Evolutionary conservation across 2,888 invertebrate species (phyloP), one percentile per base, ranked within the genome.

Genomic region (Gisinianus flammeolus): DNA sequence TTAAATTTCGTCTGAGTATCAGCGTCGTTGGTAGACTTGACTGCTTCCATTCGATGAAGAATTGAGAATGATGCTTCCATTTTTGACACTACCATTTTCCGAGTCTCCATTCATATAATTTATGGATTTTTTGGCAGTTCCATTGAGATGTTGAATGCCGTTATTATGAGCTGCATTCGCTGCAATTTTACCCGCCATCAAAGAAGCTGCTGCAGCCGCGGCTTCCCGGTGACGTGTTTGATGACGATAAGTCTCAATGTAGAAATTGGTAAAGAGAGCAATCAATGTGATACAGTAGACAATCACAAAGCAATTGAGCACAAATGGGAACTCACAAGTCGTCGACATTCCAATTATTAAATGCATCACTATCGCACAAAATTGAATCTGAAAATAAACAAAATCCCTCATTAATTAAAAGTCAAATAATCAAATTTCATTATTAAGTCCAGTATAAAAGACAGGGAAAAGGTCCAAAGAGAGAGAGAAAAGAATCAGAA

Each of bases 261-360:
- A 89, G 85, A 88, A 89, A 84, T 88, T 86, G 54, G 86, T 86
- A 84, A 89, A 89, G 84, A 89, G 86, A 58, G 87, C 82, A 54
- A 88, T 86, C 80, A 89, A 88, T 33, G 88, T 87, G 72, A 87
- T 79, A 68, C 88, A 88, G 84, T 89, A 88, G 24, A 85, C 82
- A 28, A 87, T 86, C 54, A 88, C 87, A 86, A 87, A 87, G 84
- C 87, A 88, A 67, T 86, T 87, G 83, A 88, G 88, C 69, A 87
- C 81, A 69, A 84, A 85, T 6, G 88, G 88, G 84, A 88, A 88
- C 79, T 87, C 85, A 80, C 88, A 88, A 22, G 87, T 86, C 35
- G 87, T 85, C n/a, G 79, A 79, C 71, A 87, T 84, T 71, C 88
- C 86, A 81, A 87, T 85, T 28, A 86, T 72, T 69, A 85, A 85